Percentiles rank a stretch among this genome's conserved stretches.
Evolutionary conservation across 2,888 invertebrate genomes (phyloP).

Genomic region (Netelia virgata): DNA sequence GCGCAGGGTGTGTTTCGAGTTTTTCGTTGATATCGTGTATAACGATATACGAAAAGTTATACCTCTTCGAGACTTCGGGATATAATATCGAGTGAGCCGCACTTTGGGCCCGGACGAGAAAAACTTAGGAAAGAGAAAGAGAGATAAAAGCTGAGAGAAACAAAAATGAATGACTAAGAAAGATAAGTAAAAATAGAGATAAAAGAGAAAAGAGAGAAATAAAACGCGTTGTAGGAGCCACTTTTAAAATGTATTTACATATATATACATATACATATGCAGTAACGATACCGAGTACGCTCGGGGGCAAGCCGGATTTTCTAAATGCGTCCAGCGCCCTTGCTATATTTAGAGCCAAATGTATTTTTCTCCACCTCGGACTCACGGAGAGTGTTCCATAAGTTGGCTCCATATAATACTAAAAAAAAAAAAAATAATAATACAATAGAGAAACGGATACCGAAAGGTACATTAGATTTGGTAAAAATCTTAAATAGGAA

Average conservation of each 20-base stretch:
- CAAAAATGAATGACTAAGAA: conserved; percentile 4
- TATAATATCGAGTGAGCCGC: conserved; percentile 10
- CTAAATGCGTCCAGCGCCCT: conserved; percentile 77
- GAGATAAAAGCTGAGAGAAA: conserved; percentile 11
- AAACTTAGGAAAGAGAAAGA: not conserved
- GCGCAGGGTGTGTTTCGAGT: conserved; percentile 15
- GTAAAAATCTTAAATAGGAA: no score
- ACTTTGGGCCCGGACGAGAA: not conserved
- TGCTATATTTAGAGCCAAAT: conserved; percentile 78
- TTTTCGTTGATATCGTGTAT: conserved; percentile 45
- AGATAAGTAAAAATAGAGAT: conserved; percentile 44
- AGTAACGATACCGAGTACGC: conserved; percentile 41
- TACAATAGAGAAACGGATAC: not conserved
- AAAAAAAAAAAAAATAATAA: not conserved
- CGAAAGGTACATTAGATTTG: not conserved
- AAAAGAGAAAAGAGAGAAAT: conserved; percentile 62
- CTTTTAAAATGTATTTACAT: conserved; percentile 18
- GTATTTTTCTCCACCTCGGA: conserved; percentile 71
- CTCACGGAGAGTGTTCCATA: conserved; percentile 42
- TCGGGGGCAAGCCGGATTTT: conserved; percentile 74
- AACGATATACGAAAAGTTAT: conserved; percentile 29
- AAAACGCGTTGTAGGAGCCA: conserved; percentile 10
- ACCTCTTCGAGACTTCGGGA: conserved; percentile 16
- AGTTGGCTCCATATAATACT: not conserved
- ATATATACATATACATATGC: conserved; percentile 15